Base-by-base conservation (phyloP, 2,888 invertebrate genomes). In the Aphodius granarius region DNA sequence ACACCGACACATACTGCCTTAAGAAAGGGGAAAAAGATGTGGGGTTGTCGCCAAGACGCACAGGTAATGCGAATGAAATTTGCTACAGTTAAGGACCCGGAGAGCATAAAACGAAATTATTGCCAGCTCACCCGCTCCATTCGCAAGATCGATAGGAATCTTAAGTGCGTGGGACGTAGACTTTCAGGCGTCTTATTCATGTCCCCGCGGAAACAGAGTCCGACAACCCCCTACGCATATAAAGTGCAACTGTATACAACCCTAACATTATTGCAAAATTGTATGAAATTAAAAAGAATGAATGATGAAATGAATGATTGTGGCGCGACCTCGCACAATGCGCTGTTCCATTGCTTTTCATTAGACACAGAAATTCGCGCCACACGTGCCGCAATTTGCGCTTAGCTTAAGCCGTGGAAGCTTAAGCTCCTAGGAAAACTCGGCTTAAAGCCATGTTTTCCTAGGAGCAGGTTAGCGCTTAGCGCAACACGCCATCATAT, bases 61-160 rank as follows among this genome's bases (percentile, higher is more conserved):
- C 43, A 43, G 43, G 43, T 43, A 43, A 43, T 43, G 43, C 43
- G 43, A 43, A 43, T 43, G 43, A 43, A 43, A 43, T 43, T 43
- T 43, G 43, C 43, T 43, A 43, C 43, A 43, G 43, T 43, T 63
- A 73, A 19, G 43, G 73, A 17, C 65, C 5, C 71, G 18, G 70
- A 63, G 64, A 68, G n/a, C 63, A 73, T 20, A 18, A 70, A 73
- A 63, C 64, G 76, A 63, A 73, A 70, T 66, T 74, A 75, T 63
- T 78, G 76, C 77, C 76, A 73, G 65, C 71, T 74, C 78, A 78
- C 77, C 78, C 80, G 78, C 78, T 75, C 43, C 13, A 9, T 43
- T 43, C 80, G 74, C n/a, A n/a, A n/a, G 74, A 81, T 81, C 81
- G 77, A 81, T 81, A 78, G 78, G 76, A 81, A 79, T 80, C 78